Evolutionary conservation across 1,140 invertebrate species (phyloP).

Genomic region (Bombus superbus): DNA sequence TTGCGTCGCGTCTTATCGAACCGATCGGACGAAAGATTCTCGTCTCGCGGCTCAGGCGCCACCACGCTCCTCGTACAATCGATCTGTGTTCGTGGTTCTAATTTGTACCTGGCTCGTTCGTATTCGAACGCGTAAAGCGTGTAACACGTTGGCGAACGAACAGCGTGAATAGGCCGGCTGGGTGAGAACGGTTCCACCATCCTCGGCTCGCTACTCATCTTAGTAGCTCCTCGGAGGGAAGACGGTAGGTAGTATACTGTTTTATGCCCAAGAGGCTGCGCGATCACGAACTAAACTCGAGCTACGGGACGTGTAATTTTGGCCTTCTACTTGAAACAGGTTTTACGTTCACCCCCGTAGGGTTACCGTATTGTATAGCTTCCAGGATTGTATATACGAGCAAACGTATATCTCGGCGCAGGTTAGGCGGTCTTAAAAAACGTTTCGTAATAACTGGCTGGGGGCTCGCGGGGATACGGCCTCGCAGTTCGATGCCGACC

Average conservation of each 20-base stretch:
- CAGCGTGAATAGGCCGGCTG: neutral
- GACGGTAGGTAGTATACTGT: constrained; percentile 66
- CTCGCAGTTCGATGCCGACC: neutral
- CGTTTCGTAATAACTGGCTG: constrained; percentile 35
- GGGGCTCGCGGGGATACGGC: neutral
- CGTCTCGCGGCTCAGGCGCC: neutral
- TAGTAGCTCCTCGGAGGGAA: constrained; percentile 57
- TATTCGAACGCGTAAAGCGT: constrained; percentile 24
- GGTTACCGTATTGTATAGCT: constrained; percentile 61
- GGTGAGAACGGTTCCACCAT: constrained; percentile 31
- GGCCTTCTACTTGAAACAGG: constrained; percentile 69
- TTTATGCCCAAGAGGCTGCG: constrained; percentile 65
- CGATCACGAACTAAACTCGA: constrained; percentile 70
- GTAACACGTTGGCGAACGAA: constrained; percentile 6
- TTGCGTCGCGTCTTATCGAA: neutral
- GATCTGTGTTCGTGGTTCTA: neutral
- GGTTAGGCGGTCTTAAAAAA: constrained; percentile 33
- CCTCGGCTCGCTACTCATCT: constrained; percentile 58
- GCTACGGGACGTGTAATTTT: constrained; percentile 71
- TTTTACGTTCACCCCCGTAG: constrained; percentile 65
- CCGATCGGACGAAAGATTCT: neutral
- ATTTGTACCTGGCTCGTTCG: neutral
- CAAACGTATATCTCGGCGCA: constrained; percentile 39
- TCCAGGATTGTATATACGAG: constrained; percentile 58
- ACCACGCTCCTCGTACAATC: neutral